Evolutionary conservation across 2,888 invertebrate species (phyloP), one percentile per base, ranked within the genome.

Genomic region (Drosophila tanythrix): DNA sequence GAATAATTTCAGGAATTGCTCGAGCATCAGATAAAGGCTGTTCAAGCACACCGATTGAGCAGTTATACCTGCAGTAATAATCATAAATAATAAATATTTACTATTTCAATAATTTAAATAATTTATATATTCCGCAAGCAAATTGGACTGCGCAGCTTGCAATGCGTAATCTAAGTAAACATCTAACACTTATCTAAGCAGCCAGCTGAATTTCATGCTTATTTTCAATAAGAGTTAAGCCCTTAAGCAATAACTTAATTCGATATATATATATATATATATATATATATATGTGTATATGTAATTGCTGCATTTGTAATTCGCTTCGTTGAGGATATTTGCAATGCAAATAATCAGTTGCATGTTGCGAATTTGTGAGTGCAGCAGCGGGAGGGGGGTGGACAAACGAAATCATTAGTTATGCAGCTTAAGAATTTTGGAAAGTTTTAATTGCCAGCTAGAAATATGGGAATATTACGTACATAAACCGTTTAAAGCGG

Each of bases 321-420:
- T 53, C 77, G 43, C 40, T n/a, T 50, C 35, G 31, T 59, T 55
- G 59, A n/a, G 56, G 29, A 52, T 46, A 82, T 88, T 87, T 87
- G 89, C 89, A 89, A 76, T 87, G 85, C 89, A 89, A 89, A 87
- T 89, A 84, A 82, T 82, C 75, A 87, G 84, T 87, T 89, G 81
- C 71, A 82, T 76, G 71, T 70, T 84, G 72, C 79, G 15, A 38
- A 18, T 77, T 82, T 71, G 53, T 76, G 70, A 15, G 35, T 21
- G 21, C 21, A 21, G 21, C 21, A 21, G 21, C 21, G 3, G 67
- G 69, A 55, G 48, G 48, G 74, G 38, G 36, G 63, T 51, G 62
- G 64, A 68, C 53, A 76, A 80, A 89, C 81, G 81, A 84, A 87
- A 74, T 88, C 85, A 81, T 88, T 88, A 88, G 77, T 84, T 87